Conservation (phyloP, 2,113 vertebrate species). For the human region GRCh38 chr3:147358501-147359000, state of each 20-base stretch:
- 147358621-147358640: background rate
- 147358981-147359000: background rate
- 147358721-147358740: background rate
- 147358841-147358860: background rate
- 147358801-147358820: background rate
- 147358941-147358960: constrained; percentile 79
- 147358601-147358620: background rate
- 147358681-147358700: background rate
- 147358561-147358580: background rate
- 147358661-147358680: accelerated
- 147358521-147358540: background rate
- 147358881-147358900: background rate
- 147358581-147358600: background rate
- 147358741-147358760: accelerated
- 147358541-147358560: background rate
- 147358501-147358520: background rate
- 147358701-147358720: background rate
- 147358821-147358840: accelerated
- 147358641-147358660: background rate
- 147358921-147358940: background rate
- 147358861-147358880: background rate
- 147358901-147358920: accelerated
- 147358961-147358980: constrained; percentile 41
- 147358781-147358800: too few relatives aligned
- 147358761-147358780: background rate